Base-by-base conservation (phyloP, 2,113 vertebrate species). In the Gnathonemus longibarbis region DNA sequence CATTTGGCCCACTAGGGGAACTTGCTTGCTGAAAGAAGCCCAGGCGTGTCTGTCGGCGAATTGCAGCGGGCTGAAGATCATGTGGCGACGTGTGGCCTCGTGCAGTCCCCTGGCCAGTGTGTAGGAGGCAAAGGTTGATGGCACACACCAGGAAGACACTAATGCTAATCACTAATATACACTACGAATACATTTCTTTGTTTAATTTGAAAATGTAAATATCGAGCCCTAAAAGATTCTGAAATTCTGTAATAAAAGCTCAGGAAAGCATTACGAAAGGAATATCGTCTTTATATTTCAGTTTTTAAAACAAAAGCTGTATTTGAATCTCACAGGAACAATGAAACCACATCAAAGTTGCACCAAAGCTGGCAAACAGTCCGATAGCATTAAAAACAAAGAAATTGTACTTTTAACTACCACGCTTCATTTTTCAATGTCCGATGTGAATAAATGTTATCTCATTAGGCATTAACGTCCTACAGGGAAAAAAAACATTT, bases 271-370 rank as follows among this genome's bases (percentile, higher is more conserved):
- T 10, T 42, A 35, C 58, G 52, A 77, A 90, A 77, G 74, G 24
- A 31, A 52, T 49, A 35, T 74, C 21, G 24, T 88, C 35, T 90
- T 87, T 84, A 80, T 56, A 84, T 10, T 83, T 89, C 19, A 58
- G 13, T 39, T 24, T 86, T 66, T 90, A 15, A 42, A 80, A 45
- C 42, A 86, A 70, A 62, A 85, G 35, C 11, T 50, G 39, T 49
- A 45, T 15, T 88, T n/a, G 5, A 45, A 45, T 85, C 62, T 48
- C 49, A 87, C 9, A 24, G 56, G 21, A 42, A 89, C 62, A 31
- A 17, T 24, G 53, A 88, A 88, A 83, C 48, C 45, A 70, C 83
- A 89, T 90, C 88, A 85, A 52, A 90, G 86, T 13, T 50, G 17
- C 83, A 24, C 83, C 21, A 84, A 84, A 84, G 45, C 74, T 19